Base-by-base conservation (phyloP, 2,888 invertebrate species). In the Lapara coniferarum region DNA sequence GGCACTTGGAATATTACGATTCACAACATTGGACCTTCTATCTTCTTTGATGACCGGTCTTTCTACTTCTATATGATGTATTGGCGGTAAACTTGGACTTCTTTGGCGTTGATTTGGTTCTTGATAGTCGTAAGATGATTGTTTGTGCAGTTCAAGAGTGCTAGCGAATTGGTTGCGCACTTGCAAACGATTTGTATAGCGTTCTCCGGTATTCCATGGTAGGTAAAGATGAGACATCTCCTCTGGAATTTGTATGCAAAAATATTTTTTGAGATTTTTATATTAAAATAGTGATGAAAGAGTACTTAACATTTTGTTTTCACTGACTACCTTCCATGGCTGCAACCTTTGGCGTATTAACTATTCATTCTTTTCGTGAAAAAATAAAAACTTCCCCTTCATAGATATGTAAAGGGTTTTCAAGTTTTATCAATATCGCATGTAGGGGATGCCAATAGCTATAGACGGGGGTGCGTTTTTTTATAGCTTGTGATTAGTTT, bases 181-280 rank as follows among this genome's bases (percentile, higher is more conserved):
- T 85, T 90, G 90, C 63, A 88, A 81, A 69, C 92, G 89, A 76
- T 90, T 91, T 13, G 89, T 88, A 77, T 91, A 91, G 69, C 92
- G 85, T 75, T 92, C 91, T 55, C 92, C 95, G 66, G 95, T 89
- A 70, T 96, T 96, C 96, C 97, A 97, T 71, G 97, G 97, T 82
- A 96, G 95, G 81, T 96, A 96, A 81, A 97, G 95, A 76, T 96
- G 96, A 77, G 96, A 96, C 91, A 97, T 95, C 94, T 97, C 97
- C 92, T 97, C 97, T 97, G 92, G 67, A 95, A 95, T 77, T 37
- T 7, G 14, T 30, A 66, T 14, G 19, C 5, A 19, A 14, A 10
- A n/a, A 56, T 10, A 46, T 44, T 13, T 14, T 49, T 12, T n/a
- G 19, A 67, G 7, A 67, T 7, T 10, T 52, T 37, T 37, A 53